Conservation (phyloP, 1,140 invertebrate species). For the Dinothrombium tinctorium region DNA sequence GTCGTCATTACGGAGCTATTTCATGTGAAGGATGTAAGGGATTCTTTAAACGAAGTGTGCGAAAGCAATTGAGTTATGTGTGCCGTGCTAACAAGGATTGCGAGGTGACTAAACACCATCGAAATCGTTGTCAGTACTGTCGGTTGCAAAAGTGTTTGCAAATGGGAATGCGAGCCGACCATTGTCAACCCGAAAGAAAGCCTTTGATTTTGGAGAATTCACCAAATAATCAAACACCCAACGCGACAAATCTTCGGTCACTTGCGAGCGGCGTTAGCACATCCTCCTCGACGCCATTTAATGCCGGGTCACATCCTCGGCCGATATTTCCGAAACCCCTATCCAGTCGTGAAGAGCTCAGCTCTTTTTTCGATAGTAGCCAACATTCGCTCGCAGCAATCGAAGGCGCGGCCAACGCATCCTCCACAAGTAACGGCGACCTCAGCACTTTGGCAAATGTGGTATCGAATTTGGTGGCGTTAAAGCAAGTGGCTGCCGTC, state of each 20-base stretch:
- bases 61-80: constrained; percentile 91
- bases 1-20: constrained; percentile 20
- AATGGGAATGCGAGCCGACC: constrained; percentile 92
- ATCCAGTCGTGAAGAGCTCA: neutral
- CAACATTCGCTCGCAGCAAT: constrained; percentile 1
- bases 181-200: constrained; percentile 44
- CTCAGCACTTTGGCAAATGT: constrained; percentile 28
- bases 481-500: constrained; percentile 18
- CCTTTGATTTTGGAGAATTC: constrained; percentile 26
- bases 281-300: neutral
- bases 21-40: constrained; percentile 65
- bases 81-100: constrained; percentile 90
- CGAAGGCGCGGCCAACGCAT: constrained; percentile 5
- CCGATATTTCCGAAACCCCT: neutral
- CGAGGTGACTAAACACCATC: constrained; percentile 89
- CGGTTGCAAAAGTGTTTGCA: constrained; percentile 79
- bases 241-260: neutral
- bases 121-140: constrained; percentile 95
- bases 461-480: constrained; percentile 26
- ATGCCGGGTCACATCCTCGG: neutral
- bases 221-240: neutral
- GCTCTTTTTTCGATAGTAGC: neutral
- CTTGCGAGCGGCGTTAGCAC: neutral
- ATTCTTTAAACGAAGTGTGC: constrained; percentile 93
- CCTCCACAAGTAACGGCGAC: constrained; percentile 18